Evolutionary conservation across 2,797 vertebrate species (phyloP), one percentile per base, ranked within the genome.

Genomic region (Tarsius wallacei): DNA sequence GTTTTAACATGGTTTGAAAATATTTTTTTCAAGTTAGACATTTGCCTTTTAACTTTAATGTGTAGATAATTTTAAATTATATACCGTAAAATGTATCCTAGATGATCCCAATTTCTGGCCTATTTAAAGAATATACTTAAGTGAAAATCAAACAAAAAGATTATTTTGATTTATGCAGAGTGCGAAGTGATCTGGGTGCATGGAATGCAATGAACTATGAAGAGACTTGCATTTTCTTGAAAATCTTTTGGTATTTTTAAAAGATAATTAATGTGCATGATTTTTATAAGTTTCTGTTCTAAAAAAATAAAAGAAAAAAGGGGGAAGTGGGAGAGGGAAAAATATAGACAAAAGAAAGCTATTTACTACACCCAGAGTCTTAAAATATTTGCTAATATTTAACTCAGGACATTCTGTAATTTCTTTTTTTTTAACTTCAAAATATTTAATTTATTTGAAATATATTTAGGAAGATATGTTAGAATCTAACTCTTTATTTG

Each of bases 341-440:
- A 73, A 66, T 31, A 53, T 28, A 4, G 21, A 61, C 42, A 71
- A 83, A 81, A 16, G 53, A 47, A 85, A 84, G 26, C 28, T 74
- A 14, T 47, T 51, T 28, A 15, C 7, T 12, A 77, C 11, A 73
- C 2, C 2, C 14, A 66, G 59, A 57, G 19, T 66, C 84, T 84
- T 10, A 28, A 73, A 78, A 74, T 66, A 90, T 31, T 71, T 96
- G 74, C n/a, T 68, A 55, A 83, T 63, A 82, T 68, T 31, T 87
- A 94, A 70, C 49, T 33, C 3, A n/a, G 15, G 26, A 59, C 53
- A 68, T 33, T 73, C 49, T 71, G 16, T 57, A 51, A 22, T 24
- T 82, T 31, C 5, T 63, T 47, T 61, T 53, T 85, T 64, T 53
- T 83, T 59, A 42, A 76, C 57, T 73, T 84, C 33, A 71, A 71